Evolutionary conservation across 1,140 invertebrate species (phyloP).

Genomic region (Trialeurodes vaporariorum): DNA sequence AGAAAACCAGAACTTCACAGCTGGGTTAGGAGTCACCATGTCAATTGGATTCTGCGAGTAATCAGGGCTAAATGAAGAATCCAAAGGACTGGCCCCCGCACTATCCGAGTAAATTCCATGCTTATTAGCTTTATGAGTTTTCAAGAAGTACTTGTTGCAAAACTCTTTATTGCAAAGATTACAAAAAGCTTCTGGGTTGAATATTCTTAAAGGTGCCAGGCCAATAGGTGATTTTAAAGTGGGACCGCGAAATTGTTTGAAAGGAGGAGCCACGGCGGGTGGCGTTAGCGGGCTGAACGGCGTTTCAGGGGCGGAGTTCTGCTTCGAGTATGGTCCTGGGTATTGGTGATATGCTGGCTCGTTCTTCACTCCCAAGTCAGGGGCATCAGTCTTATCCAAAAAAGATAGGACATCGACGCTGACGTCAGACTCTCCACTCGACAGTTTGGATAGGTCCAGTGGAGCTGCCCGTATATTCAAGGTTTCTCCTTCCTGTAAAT

Average conservation of each 20-base stretch:
- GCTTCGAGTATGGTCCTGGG: not conserved
- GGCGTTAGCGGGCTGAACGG: not conserved
- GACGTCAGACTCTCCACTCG: not conserved
- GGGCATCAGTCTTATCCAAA: constrained; percentile 4
- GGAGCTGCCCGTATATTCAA: not conserved
- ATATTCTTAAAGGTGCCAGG: constrained; percentile 43
- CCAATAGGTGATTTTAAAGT: constrained; percentile 4
- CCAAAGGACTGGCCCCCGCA: constrained; percentile 33
- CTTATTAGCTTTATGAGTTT: constrained; percentile 93
- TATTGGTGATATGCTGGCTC: not conserved
- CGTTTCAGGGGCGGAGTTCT: not conserved
- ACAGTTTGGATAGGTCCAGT: not conserved
- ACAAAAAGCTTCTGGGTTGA: constrained; percentile 92
- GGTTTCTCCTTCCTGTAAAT: not conserved
- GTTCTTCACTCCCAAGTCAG: not conserved
- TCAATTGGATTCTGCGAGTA: not conserved
- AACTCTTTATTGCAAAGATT: constrained; percentile 97
- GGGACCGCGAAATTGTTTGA: constrained; percentile 2
- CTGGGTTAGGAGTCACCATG: not conserved
- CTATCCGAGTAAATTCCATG: constrained; percentile 72
- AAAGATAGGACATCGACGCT: not conserved
- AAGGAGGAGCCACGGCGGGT: not conserved
- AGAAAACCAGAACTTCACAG: constrained; percentile 2
- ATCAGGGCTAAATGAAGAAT: not conserved
- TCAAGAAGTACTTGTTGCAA: constrained; percentile 99